Evolutionary conservation across 1,140 invertebrate species (phyloP).

Genomic region (Caerostris extrusa): DNA sequence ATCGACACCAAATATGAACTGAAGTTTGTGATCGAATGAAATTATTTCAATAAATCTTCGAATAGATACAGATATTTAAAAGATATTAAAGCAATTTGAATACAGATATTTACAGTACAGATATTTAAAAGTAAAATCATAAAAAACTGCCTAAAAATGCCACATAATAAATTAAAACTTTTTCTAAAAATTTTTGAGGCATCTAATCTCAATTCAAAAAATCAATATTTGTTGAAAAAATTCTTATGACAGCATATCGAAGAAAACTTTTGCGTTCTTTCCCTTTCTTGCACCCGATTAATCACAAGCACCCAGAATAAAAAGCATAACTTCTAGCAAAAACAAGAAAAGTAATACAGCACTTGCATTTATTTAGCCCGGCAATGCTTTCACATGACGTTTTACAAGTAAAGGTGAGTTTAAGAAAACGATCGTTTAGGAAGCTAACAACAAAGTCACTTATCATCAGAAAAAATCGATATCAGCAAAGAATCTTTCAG

Average conservation of each 20-base stretch:
- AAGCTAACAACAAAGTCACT: constrained; percentile 24
- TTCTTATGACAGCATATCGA: neutral
- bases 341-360: neutral
- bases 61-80: too few relatives aligned
- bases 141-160: too few relatives aligned
- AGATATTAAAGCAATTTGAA: too few relatives aligned
- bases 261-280: neutral
- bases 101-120: too few relatives aligned
- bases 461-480: constrained; percentile 14
- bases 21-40: too few relatives aligned
- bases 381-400: neutral
- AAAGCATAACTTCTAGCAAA: neutral
- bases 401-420: neutral
- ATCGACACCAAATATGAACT: too few relatives aligned
- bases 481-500: neutral
- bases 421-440: neutral
- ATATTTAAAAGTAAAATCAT: too few relatives aligned
- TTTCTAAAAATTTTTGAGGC: neutral
- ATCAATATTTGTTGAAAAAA: neutral
- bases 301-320: neutral
- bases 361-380: neutral
- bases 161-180: too few relatives aligned
- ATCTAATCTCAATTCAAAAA: neutral
- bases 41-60: too few relatives aligned
- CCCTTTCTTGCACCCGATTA: neutral